These are phyloP conservation scores for Hypomecis punctinalis DNA, from an alignment of 2,888 invertebrate genomes.

Conservation along the genomic window DNA sequence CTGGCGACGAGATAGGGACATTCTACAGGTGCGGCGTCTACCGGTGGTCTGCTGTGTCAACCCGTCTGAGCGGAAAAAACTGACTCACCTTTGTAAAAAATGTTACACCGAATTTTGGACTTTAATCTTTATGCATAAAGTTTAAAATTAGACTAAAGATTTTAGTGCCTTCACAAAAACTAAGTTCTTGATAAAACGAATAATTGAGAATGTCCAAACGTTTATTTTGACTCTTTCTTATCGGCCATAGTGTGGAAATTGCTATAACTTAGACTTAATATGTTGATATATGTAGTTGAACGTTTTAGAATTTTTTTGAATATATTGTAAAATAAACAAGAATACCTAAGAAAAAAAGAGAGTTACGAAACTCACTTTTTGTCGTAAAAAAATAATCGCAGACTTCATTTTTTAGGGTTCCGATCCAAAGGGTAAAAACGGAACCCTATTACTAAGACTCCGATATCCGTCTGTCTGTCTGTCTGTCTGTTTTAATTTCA, in stretches of 20 bases:
- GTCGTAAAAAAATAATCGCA: too few species aligned
- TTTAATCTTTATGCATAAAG: conserved; percentile 37
- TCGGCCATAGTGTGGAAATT: conserved; percentile 54
- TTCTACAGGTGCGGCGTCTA: conserved; percentile 78
- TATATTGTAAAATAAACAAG: too few species aligned
- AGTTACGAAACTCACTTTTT: too few species aligned
- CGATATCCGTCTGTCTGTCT: too few species aligned
- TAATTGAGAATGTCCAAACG: conserved; percentile 49
- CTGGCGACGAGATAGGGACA: conserved; percentile 75
- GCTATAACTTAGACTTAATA: conserved; percentile 51
- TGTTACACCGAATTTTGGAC: conserved; percentile 46
- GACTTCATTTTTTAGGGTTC: too few species aligned
- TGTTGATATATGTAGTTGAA: background rate
- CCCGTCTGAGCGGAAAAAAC: conserved; percentile 46
- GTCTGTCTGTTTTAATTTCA: too few species aligned
- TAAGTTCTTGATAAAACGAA: conserved; percentile 49
- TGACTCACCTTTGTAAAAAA: conserved; percentile 15
- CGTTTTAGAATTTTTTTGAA: background rate
- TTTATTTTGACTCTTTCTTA: conserved; percentile 49
- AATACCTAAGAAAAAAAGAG: too few species aligned
- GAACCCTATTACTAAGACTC: too few species aligned
- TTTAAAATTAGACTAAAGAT: background rate
- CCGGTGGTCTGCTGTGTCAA: conserved; percentile 76
- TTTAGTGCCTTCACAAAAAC: conserved; percentile 48
- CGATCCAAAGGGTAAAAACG: too few species aligned